Conservation (phyloP, 1,140 invertebrate genomes). For the Hetaerina americana region DNA sequence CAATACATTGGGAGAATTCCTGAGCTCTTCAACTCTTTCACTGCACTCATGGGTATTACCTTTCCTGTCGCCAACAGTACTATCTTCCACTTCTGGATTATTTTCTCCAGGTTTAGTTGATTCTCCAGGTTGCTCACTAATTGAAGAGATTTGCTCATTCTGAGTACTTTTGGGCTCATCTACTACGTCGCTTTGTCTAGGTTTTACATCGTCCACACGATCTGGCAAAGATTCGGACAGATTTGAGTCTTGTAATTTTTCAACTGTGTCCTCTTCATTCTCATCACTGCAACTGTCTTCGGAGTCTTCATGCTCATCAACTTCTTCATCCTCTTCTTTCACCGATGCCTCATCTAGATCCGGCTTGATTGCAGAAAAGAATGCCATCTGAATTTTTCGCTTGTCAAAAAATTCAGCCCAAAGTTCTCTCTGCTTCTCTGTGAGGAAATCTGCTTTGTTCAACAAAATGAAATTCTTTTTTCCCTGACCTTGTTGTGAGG, state of each 20-base stretch:
- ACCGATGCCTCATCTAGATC: slow-evolving; percentile 34
- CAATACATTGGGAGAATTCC: slow-evolving; percentile 28
- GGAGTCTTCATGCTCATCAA: slow-evolving; percentile 30
- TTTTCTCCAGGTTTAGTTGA: slow-evolving; percentile 28
- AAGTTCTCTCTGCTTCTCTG: slow-evolving; percentile 55
- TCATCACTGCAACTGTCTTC: slow-evolving; percentile 26
- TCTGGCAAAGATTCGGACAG: no score
- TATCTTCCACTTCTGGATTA: slow-evolving; percentile 20
- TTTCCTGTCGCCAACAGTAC: slow-evolving; percentile 42
- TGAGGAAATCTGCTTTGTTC: slow-evolving; percentile 96
- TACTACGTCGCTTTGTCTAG: not conserved
- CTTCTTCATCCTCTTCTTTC: slow-evolving; percentile 24
- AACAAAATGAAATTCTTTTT: slow-evolving; percentile 79
- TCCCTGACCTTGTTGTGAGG: slow-evolving; percentile 28
- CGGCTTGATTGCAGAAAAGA: slow-evolving; percentile 63
- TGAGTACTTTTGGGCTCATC: not conserved
- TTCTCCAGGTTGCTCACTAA: slow-evolving; percentile 20
- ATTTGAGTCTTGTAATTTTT: no score
- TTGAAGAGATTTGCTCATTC: not conserved
- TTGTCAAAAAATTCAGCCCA: slow-evolving; percentile 84
- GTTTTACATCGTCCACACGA: no score
- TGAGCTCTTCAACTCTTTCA: not conserved
- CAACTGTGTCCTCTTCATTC: slow-evolving; percentile 16
- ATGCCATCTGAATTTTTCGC: slow-evolving; percentile 50
- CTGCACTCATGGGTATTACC: slow-evolving; percentile 29